Base-by-base conservation (phyloP, 2,888 invertebrate species). In the Bibio marci region DNA sequence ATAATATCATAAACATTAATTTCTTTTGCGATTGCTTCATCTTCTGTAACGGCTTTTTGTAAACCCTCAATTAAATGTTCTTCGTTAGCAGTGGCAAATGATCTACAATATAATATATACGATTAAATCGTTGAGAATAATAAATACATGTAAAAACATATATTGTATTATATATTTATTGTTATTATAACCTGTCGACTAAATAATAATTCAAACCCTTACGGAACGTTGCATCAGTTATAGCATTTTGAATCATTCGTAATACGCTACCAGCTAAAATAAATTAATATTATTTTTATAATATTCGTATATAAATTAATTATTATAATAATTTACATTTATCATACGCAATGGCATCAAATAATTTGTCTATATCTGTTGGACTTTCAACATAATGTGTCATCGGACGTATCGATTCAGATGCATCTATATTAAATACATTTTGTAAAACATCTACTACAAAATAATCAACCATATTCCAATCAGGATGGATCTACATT, bases 301-400 rank as follows among this genome's bases (percentile, higher is more conserved):
- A 22, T 6, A 69, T 4, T 66, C 66, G 44, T 67, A 67, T 67
- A 51, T 1, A 54, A 56, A 30, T 32, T 37, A 35, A 5, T n/a
- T 22, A 17, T n/a, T 6, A 30, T 6, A n/a, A n/a, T n/a, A n/a
- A 78, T 8, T 87, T 82, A 11, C 88, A 83, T 73, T 92, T 92
- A 28, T 75, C 76, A 54, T 92, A 92, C 0, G 88, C 85, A 46
- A 92, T 86, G 36, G 75, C 69, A 52, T 86, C 85, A 48, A 87
- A 87, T 12, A 82, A 80, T 46, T 78, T 76, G 37, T 73, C 72
- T 37, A 90, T 86, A 58, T 88, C 85, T 41, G 74, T 76, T 0
- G 88, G 88, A 51, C 81, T 76, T 22, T 77, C 73, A 3, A 91
- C 87, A 51, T 78, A 73, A 11, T 83, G 73, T 0, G 79, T 81